These are phyloP conservation scores for Hemaris fuciformis DNA, from an alignment of 2,888 invertebrate species.

Conservation along the genomic window DNA sequence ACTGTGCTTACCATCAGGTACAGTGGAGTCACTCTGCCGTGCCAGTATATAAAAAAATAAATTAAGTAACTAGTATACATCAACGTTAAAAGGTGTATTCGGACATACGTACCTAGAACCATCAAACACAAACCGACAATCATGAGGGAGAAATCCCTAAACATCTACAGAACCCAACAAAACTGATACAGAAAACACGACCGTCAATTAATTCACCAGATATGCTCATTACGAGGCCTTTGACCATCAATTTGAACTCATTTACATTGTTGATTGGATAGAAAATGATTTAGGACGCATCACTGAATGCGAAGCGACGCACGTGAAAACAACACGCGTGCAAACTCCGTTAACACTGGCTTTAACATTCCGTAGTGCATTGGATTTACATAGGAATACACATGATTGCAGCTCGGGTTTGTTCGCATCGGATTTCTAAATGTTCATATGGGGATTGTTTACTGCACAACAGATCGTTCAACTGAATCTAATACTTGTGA, in stretches of 20 bases:
- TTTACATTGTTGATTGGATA: constrained; percentile 14
- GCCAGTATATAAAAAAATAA: no score
- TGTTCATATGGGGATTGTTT: neutral
- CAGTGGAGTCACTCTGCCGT: no score
- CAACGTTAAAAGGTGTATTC: no score
- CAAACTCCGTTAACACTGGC: constrained; percentile 1
- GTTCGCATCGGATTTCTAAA: neutral
- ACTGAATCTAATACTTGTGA: no score
- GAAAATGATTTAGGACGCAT: constrained; percentile 6
- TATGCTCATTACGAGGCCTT: constrained; percentile 33
- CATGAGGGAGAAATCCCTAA: neutral
- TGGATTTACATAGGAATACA: neutral
- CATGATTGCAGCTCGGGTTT: neutral
- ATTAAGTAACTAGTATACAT: no score
- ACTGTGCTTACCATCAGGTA: no score
- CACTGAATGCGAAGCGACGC: neutral
- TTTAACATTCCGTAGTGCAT: constrained; percentile 2
- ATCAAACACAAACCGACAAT: neutral
- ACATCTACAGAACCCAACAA: neutral
- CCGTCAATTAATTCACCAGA: constrained; percentile 27
- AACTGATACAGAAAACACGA: neutral
- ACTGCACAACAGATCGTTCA: no score
- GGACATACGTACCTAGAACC: no score
- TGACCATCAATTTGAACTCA: constrained; percentile 30
- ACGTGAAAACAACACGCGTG: constrained; percentile 10